phyloP scores from a whole-genome alignment of 37 sponge, comb jelly and placozoan species.

The Beroe ovata region DNA sequence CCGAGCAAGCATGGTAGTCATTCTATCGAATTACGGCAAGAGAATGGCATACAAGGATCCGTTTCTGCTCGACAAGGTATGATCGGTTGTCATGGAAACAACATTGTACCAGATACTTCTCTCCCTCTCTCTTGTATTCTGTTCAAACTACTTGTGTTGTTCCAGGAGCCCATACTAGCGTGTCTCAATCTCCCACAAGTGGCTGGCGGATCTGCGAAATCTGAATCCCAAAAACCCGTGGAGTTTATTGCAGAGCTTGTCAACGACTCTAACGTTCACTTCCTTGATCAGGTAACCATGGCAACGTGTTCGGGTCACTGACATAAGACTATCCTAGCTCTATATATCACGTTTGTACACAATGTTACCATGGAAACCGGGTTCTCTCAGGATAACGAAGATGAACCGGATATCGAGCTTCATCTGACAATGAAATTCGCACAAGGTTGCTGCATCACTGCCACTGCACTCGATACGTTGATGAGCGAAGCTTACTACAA shows the following conservation, averaged over 20 bases:
- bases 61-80: slow-evolving; percentile 50
- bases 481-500: slow-evolving; percentile 66
- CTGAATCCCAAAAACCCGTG: slow-evolving; percentile 28
- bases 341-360: no score
- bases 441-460: slow-evolving; percentile 58
- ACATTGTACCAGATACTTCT: no score
- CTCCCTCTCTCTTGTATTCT: no score
- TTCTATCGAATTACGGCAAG: slow-evolving; percentile 55
- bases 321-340: no score
- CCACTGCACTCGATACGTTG: slow-evolving; percentile 50
- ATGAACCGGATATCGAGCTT: slow-evolving; percentile 51
- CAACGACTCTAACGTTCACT: slow-evolving; percentile 64
- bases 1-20: slow-evolving; percentile 66
- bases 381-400: slow-evolving; percentile 47
- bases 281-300: slow-evolving; percentile 60
- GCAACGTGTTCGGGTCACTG: no score
- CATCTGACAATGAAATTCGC: slow-evolving; percentile 67
- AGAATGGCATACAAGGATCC: slow-evolving; percentile 65
- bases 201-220: slow-evolving; percentile 9
- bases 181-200: slow-evolving; percentile 64
- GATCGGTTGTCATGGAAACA: no score
- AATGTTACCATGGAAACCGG: no score
- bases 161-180: slow-evolving; percentile 56
- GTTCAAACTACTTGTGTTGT: not conserved
- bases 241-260: slow-evolving; percentile 64